phyloP scores from a whole-genome alignment of 1,140 invertebrate species.

The Pachypsylla venusta region DNA sequence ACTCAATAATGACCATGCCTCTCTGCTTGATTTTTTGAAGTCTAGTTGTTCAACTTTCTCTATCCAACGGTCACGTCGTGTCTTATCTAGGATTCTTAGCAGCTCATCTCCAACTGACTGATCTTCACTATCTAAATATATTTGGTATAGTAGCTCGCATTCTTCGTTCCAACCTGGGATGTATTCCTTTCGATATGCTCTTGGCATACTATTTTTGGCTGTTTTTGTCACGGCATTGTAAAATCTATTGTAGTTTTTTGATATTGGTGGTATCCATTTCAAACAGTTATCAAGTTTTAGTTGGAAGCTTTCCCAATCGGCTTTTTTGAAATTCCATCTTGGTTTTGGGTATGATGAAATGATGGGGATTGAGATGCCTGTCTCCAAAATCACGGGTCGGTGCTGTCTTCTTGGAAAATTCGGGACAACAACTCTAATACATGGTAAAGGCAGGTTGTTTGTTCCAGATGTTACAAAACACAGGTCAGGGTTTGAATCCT shows the following conservation, averaged over 20 bases:
- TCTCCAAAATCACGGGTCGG: conserved; percentile 1
- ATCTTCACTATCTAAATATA: conserved; percentile 11
- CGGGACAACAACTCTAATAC: background rate
- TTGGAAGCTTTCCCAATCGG: conserved; percentile 5
- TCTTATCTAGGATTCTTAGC: conserved; percentile 4
- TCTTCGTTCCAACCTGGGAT: conserved; percentile 16
- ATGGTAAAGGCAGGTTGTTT: background rate
- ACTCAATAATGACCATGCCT: conserved; percentile 12
- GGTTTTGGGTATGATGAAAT: conserved; percentile 11
- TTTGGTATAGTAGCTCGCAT: conserved; percentile 11
- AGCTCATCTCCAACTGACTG: conserved; percentile 10
- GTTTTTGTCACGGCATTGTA: background rate
- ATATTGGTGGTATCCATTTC: conserved; percentile 11
- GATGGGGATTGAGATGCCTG: conserved; percentile 10
- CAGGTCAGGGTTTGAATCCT: conserved; percentile 9
- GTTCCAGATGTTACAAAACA: conserved; percentile 7
- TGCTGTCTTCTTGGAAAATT: conserved; percentile 13
- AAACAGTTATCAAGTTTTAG: conserved; percentile 9
- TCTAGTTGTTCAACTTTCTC: conserved; percentile 14
- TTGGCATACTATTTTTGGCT: conserved; percentile 14
- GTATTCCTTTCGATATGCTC: conserved; percentile 15
- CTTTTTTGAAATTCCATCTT: conserved; percentile 16
- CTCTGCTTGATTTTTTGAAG: conserved; percentile 14
- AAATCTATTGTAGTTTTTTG: conserved; percentile 12
- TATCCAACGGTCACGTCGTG: conserved; percentile 10